Percentiles rank a stretch among this genome's conserved stretches.
Conservation (phyloP, 2,888 invertebrate species). For the Phalera bucephala region DNA sequence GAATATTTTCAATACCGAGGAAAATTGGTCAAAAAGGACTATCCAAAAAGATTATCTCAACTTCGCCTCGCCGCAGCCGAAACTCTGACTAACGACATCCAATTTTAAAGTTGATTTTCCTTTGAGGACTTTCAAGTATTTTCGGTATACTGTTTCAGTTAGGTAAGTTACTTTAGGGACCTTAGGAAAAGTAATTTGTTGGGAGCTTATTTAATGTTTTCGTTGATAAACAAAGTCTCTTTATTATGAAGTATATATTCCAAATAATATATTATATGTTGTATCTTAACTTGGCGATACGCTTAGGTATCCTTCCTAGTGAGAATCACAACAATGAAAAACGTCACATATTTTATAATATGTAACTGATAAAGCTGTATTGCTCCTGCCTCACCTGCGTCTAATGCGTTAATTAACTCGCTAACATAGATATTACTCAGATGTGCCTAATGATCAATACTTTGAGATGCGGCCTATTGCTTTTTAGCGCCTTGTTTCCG, state of each 20-base stretch:
- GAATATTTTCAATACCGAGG: conserved; percentile 70
- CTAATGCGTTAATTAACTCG: too few species aligned
- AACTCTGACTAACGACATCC: conserved; percentile 32
- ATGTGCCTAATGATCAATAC: too few species aligned
- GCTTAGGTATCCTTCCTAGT: too few species aligned
- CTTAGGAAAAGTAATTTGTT: conserved; percentile 37
- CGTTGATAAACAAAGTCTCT: conserved; percentile 30
- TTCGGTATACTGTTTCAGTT: conserved; percentile 50
- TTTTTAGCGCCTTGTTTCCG: too few species aligned
- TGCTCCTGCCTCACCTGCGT: too few species aligned
- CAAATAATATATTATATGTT: too few species aligned
- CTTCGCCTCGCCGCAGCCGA: conserved; percentile 21
- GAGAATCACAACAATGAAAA: too few species aligned
- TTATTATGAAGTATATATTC: conserved; percentile 6
- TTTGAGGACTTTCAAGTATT: conserved; percentile 33
- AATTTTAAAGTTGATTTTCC: conserved; percentile 43
- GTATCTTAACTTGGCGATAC: too few species aligned
- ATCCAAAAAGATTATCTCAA: conserved; percentile 63
- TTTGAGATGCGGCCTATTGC: too few species aligned
- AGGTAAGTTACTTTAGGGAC: conserved; percentile 43
- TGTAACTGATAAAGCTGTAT: too few species aligned
- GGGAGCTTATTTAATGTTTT: conserved; percentile 36
- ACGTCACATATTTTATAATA: too few species aligned
- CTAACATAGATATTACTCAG: too few species aligned
- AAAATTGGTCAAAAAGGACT: conserved; percentile 74